A percentile compares a stretch with the other conserved stretches of the same genome.
These are phyloP conservation scores for Megalopta genalis DNA, from an alignment of 1,140 invertebrate genomes.

Conservation along the genomic window DNA sequence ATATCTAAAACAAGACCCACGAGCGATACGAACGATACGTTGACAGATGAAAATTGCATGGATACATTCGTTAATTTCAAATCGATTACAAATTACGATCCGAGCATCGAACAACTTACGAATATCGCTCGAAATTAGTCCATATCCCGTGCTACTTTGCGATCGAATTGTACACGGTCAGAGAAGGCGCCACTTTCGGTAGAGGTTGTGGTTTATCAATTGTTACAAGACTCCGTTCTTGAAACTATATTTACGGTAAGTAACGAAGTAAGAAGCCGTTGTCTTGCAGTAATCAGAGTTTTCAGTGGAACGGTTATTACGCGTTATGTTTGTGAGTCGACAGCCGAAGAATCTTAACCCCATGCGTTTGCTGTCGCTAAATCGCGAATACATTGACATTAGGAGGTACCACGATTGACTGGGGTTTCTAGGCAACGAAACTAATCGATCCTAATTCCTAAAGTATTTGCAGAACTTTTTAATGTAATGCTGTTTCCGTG, in stretches of 20 bases:
- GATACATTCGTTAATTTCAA: not conserved
- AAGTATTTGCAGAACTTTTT: not conserved
- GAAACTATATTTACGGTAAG: not conserved
- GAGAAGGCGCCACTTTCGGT: constrained; percentile 36
- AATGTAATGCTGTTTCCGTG: not conserved
- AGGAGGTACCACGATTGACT: constrained; percentile 48
- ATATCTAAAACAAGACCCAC: not conserved
- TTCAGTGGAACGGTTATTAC: not conserved
- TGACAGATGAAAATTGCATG: not conserved
- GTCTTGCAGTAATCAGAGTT: not conserved
- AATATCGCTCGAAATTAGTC: not conserved
- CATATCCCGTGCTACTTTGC: not conserved
- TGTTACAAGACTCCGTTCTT: not conserved
- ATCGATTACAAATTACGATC: not conserved
- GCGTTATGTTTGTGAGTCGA: not conserved
- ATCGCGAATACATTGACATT: not conserved
- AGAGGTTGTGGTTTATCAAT: not conserved
- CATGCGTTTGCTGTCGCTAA: not conserved
- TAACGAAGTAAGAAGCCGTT: not conserved
- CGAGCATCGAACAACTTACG: no score
- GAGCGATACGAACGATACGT: no score
- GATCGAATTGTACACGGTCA: not conserved
- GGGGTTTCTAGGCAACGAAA: constrained; percentile 73
- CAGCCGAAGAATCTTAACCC: not conserved
- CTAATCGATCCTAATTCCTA: constrained; percentile 63